Evolutionary conservation across 2,888 invertebrate species (phyloP).

Genomic region (Torymus tubicola): DNA sequence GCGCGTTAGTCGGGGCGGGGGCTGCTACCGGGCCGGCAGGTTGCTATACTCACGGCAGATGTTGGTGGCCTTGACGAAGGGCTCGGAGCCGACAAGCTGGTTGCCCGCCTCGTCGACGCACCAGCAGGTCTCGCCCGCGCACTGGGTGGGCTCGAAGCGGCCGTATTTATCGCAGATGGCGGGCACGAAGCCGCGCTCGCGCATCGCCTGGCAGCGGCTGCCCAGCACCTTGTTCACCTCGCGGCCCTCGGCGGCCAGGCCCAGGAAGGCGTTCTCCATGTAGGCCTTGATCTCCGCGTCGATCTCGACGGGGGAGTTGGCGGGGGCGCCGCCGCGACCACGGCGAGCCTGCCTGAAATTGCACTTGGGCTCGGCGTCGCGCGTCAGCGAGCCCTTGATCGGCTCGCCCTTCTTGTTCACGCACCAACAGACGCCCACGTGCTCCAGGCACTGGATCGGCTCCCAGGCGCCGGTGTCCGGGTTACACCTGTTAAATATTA

Average conservation of each 20-base stretch:
- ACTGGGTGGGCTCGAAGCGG: slow-evolving; percentile 86
- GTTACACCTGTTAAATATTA: no score
- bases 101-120: slow-evolving; percentile 92
- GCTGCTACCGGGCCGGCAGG: no score
- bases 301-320: slow-evolving; percentile 66
- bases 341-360: slow-evolving; percentile 88
- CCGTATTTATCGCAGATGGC: slow-evolving; percentile 84
- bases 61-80: slow-evolving; percentile 80
- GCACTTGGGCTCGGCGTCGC: slow-evolving; percentile 86
- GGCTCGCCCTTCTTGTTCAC: slow-evolving; percentile 89
- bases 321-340: slow-evolving; percentile 74
- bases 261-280: slow-evolving; percentile 68
- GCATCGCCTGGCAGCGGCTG: slow-evolving; percentile 80
- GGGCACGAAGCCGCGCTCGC: slow-evolving; percentile 75
- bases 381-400: slow-evolving; percentile 86
- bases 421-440: slow-evolving; percentile 91
- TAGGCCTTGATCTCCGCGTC: slow-evolving; percentile 69
- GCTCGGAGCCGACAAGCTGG: slow-evolving; percentile 81
- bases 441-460: slow-evolving; percentile 87
- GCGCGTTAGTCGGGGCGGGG: no score
- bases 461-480: slow-evolving; percentile 86
- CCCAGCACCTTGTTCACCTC: slow-evolving; percentile 75
- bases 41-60: slow-evolving; percentile 79
- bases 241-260: slow-evolving; percentile 63
- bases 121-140: slow-evolving; percentile 86